Percentiles rank a stretch among this genome's conserved stretches.
Evolutionary conservation across 2,888 invertebrate species (phyloP).

Genomic region (Drosophila testacea): DNA sequence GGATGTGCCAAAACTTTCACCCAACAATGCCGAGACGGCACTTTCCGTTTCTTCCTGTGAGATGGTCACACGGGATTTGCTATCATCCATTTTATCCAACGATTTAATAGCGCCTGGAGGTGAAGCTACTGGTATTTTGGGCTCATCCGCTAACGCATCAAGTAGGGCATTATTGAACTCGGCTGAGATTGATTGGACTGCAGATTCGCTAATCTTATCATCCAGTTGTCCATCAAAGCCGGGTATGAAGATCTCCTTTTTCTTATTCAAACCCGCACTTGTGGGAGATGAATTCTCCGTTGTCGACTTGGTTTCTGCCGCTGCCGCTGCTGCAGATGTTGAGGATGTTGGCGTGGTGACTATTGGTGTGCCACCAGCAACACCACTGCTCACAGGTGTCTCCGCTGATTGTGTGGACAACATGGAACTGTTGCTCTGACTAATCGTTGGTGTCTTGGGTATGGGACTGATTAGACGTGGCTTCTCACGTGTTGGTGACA

Average conservation of each 20-base stretch:
- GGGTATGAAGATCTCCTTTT: constrained; percentile 89
- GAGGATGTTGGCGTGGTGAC: constrained; percentile 73
- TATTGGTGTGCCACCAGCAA: constrained; percentile 28
- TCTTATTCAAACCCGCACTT: constrained; percentile 68
- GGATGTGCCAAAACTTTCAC: constrained; percentile 92
- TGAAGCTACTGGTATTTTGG: constrained; percentile 84
- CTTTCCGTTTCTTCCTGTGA: constrained; percentile 97
- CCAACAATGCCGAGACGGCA: constrained; percentile 94
- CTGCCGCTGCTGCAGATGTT: constrained; percentile 38
- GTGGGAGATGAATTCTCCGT: constrained; percentile 51
- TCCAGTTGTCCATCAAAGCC: constrained; percentile 89
- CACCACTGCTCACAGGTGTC: constrained; percentile 56
- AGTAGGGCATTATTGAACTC: constrained; percentile 85
- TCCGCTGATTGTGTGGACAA: constrained; percentile 66
- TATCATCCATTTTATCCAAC: constrained; percentile 88
- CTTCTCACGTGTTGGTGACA: constrained; percentile 82
- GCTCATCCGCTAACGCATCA: constrained; percentile 83
- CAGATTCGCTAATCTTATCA: constrained; percentile 91
- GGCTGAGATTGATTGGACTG: constrained; percentile 92
- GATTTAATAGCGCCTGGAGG: constrained; percentile 84
- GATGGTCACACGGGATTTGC: constrained; percentile 91
- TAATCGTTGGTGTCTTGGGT: constrained; percentile 86
- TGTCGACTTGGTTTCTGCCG: constrained; percentile 41
- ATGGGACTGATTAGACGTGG: constrained; percentile 86
- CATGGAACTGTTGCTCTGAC: constrained; percentile 59